Evolutionary conservation across 2,888 invertebrate genomes (phyloP), one percentile per base, ranked within the genome.

Genomic region (Latheticus oryzae): DNA sequence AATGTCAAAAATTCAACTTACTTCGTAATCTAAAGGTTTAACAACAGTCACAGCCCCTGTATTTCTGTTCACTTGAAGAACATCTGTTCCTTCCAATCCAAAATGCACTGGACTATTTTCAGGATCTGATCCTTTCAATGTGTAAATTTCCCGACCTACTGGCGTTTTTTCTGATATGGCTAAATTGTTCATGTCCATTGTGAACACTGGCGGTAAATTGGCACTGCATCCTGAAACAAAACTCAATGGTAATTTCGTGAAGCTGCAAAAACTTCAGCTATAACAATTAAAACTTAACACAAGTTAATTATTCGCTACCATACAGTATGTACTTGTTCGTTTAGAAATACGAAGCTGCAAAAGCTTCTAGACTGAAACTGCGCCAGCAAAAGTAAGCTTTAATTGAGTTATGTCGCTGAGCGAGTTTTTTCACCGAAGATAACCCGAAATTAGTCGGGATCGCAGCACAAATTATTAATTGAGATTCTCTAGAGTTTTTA

Each of bases 21-120:
- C 91, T 84, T 95, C 94, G 72, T 92, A 85, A 79, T 95, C 93
- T 64, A 95, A 80, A 0, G 90, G 87, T 73, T 88, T 87, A 7
- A 87, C 85, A 24, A 95, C 80, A 1, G 87, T 91, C 42, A 95
- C 91, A 59, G 88, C 87, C 5, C 95, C 95, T 1, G 89, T 87
- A 30, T 81, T 81, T 5, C 89, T 82, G 77, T 95, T 84, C 5
- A 94, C 94, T 59, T 83, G 81, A 69, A 95, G 88, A 72, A 89
- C 85, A 76, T 94, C 91, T 1, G 93, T 93, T 15, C 93, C 92
- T 60, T 88, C 85, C 54, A 92, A 82, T 42, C 89, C 88, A 75
- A 82, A 86, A 68, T 84, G 84, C 56, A 91, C 85, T 24, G 86
- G 84, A 19, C 89, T 84, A 33, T 88, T 88, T 74, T 94, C 93